Base-by-base conservation (phyloP, 64 coral and sea anemone species). In the Montipora capricornis region DNA sequence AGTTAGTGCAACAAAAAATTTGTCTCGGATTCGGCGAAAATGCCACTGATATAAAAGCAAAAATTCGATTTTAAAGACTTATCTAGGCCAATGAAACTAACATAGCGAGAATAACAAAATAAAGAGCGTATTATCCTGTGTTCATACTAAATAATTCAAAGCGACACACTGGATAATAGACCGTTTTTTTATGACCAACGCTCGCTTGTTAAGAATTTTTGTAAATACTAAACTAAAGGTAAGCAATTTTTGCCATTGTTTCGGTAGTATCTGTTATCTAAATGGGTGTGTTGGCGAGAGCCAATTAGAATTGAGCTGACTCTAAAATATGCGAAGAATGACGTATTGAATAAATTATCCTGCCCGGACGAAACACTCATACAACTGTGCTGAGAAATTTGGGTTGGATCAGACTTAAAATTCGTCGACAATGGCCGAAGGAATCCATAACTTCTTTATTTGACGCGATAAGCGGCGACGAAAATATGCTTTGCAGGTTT, bases 301-400 rank as follows among this genome's bases (percentile, higher is more conserved):
- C 92, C 92, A 93, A 93, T 93, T 76, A 74, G 5, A 88, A 69
- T 12, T 77, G 61, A 68, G 12, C 2, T 13, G 15, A 47, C n/a
- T 50, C 92, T 95, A 90, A 89, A 88, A 94, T 94, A 97, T 91
- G 89, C 81, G 86, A 68, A 79, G 82, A 94, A 94, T 94, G 95
- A 94, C 95, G 95, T 97, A 87, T 66, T 58, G 69, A 57, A 85
- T 90, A 94, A 94, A 94, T 80, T 97, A 97, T 94, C 87, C 90
- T 89, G 82, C 73, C 79, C 94, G 69, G 49, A 81, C 91, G 88
- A 80, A 73, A 53, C 66, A 44, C 50, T 68, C 49, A 26, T 26
- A 70, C 17, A 5, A 44, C 47, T 20, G 92, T 92, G 37, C 87
- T 26, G 93, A 97, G 95, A 94, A 97, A 79, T 89, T 92, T 74